Conservation (phyloP, 2,888 invertebrate genomes). For the Drosophila borealis region DNA sequence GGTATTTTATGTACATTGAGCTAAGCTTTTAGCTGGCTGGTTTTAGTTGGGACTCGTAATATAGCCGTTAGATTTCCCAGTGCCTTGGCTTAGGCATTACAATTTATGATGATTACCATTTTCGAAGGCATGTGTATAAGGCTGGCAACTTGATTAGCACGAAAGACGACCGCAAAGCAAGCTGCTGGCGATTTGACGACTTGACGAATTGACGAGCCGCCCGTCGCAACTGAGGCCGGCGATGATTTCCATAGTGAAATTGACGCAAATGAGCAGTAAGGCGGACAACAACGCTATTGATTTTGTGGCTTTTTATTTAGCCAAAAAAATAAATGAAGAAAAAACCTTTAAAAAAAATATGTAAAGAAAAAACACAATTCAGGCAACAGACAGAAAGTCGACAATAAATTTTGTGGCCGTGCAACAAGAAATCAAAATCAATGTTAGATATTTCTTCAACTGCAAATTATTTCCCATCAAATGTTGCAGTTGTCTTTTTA, state of each 20-base stretch:
- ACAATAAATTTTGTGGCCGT: slow-evolving; percentile 44
- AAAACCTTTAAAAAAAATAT: slow-evolving; percentile 3
- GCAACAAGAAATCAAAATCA: slow-evolving; percentile 19
- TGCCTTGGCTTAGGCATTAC: slow-evolving; percentile 59
- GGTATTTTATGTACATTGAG: slow-evolving; percentile 15
- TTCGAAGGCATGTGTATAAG: slow-evolving; percentile 31
- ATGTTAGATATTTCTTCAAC: slow-evolving; percentile 35
- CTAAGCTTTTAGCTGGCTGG: slow-evolving; percentile 30
- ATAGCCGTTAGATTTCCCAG: slow-evolving; percentile 50
- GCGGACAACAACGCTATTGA: slow-evolving; percentile 58
- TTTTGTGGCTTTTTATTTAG: slow-evolving; percentile 60
- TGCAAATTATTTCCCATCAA: slow-evolving; percentile 64
- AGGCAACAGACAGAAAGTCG: slow-evolving; percentile 23
- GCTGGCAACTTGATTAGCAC: slow-evolving; percentile 64
- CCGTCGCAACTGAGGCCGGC: slow-evolving; percentile 27
- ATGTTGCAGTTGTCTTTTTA: slow-evolving; percentile 23
- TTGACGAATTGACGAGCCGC: slow-evolving; percentile 24
- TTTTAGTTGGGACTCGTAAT: slow-evolving; percentile 25
- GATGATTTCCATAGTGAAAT: slow-evolving; percentile 66
- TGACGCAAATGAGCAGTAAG: slow-evolving; percentile 59
- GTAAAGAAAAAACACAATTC: slow-evolving; percentile 13
- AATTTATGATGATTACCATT: slow-evolving; percentile 75
- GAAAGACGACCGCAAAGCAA: slow-evolving; percentile 43
- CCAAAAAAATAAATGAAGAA: slow-evolving; percentile 20
- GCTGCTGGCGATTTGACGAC: slow-evolving; percentile 30